Evolutionary conservation across 2,888 invertebrate species (phyloP).

Genomic region (Notodromas monacha): DNA sequence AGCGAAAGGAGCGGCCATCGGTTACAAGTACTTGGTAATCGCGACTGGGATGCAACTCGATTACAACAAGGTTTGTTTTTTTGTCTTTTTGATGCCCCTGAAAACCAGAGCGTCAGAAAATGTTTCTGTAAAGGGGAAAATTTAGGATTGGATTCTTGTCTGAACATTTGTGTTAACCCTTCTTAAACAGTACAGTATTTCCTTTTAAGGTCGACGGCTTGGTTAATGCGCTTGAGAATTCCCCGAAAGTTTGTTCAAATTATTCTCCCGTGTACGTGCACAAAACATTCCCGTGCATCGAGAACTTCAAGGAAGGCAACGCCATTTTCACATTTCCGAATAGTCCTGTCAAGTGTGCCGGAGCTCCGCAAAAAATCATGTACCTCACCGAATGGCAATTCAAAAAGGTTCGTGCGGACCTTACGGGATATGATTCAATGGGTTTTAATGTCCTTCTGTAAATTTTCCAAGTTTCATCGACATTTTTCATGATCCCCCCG

Average conservation of each 20-base stretch:
- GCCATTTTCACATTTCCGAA: slow-evolving; percentile 75
- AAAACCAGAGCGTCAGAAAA: background rate
- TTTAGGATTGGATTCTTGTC: too few species aligned
- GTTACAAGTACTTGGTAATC: background rate
- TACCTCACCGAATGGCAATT: slow-evolving; percentile 65
- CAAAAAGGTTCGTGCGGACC: slow-evolving; percentile 26
- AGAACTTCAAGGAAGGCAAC: slow-evolving; percentile 35
- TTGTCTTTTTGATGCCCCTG: background rate
- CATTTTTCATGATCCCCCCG: too few species aligned
- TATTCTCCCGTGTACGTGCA: slow-evolving; percentile 44
- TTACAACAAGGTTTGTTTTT: background rate
- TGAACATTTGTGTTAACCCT: slow-evolving; percentile 5
- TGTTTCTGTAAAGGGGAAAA: slow-evolving; percentile 4
- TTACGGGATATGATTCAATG: too few species aligned
- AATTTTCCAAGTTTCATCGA: too few species aligned
- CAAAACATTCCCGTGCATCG: slow-evolving; percentile 35
- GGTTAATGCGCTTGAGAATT: slow-evolving; percentile 31
- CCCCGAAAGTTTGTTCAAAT: slow-evolving; percentile 53
- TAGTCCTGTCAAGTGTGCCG: slow-evolving; percentile 75
- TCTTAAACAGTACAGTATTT: slow-evolving; percentile 5
- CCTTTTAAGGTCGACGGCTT: slow-evolving; percentile 45
- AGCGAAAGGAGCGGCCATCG: slow-evolving; percentile 18
- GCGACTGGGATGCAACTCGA: background rate
- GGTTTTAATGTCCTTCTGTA: too few species aligned
- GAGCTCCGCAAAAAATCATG: slow-evolving; percentile 86